Percentiles rank a stretch among this genome's conserved stretches.
Evolutionary conservation across 2,797 vertebrate genomes (phyloP).

Genomic region (Galagoides demidoff): DNA sequence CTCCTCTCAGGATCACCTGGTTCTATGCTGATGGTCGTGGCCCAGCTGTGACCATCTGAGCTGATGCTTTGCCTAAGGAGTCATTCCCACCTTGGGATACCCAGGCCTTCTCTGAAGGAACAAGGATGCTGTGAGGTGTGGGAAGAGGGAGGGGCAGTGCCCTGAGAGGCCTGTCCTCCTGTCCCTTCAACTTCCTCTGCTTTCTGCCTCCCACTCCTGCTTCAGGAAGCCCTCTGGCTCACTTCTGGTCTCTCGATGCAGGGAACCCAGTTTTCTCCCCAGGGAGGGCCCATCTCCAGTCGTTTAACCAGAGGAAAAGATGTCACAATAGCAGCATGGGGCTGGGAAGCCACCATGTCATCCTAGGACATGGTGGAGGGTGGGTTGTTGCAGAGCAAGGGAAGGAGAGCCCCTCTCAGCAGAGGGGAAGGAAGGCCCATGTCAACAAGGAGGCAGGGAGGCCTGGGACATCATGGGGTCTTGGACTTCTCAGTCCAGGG

Average conservation of each 20-base stretch:
- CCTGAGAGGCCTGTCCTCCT: neutral
- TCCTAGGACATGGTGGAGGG: neutral
- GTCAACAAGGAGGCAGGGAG: neutral
- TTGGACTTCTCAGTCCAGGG: neutral
- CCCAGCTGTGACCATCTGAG: conserved; percentile 95
- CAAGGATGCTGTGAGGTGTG: neutral
- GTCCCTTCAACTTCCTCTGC: neutral
- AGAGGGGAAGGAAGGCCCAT: neutral
- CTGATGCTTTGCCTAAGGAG: conserved; percentile 91
- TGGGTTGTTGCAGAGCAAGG: neutral
- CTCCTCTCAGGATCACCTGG: neutral
- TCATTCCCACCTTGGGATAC: conserved; percentile 94
- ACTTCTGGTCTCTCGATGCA: neutral
- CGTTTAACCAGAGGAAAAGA: neutral
- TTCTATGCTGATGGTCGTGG: conserved; percentile 82
- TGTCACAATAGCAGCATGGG: neutral
- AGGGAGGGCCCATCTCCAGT: neutral
- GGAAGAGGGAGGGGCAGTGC: neutral
- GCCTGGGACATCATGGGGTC: neutral
- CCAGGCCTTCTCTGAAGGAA: conserved; percentile 89
- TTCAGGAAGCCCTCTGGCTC: neutral
- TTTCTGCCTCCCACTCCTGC: neutral
- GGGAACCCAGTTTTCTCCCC: neutral
- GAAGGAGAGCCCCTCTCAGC: neutral
- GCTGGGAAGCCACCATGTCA: neutral